These are phyloP conservation scores for Eolophus roseicapilla DNA, from an alignment of 2,113 vertebrate species.

Conservation along the genomic window DNA sequence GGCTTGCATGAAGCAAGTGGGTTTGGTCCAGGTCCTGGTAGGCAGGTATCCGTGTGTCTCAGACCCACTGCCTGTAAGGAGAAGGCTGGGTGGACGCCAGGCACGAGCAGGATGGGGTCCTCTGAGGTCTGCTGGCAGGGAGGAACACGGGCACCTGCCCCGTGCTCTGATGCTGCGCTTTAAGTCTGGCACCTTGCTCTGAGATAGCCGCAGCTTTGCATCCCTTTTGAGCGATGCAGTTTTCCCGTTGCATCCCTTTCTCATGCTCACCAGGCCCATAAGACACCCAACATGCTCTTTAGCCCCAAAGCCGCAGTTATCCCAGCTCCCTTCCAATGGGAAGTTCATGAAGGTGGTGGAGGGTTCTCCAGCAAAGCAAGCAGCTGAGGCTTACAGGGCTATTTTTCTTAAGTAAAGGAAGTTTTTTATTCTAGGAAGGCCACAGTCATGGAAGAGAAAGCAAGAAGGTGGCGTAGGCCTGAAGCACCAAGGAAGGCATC, in stretches of 20 bases:
- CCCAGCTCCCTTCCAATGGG: fast-evolving
- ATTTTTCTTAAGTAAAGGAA: neutral
- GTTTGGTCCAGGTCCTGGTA: neutral
- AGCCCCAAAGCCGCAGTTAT: fast-evolving
- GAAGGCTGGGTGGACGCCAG: neutral
- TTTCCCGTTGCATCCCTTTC: neutral
- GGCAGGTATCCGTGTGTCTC: neutral
- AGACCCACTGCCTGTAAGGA: neutral
- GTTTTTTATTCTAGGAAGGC: neutral
- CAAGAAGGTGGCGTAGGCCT: neutral
- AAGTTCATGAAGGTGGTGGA: neutral
- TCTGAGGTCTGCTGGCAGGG: constrained; percentile 7
- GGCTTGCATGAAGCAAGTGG: neutral
- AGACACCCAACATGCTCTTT: neutral
- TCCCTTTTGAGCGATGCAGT: neutral
- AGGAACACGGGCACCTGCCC: neutral
- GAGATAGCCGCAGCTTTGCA: neutral
- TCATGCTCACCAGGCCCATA: fast-evolving
- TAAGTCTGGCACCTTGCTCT: neutral
- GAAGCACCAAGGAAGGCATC: neutral
- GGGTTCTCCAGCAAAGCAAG: neutral
- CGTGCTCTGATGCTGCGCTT: fast-evolving
- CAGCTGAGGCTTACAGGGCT: neutral
- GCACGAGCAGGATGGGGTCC: neutral
- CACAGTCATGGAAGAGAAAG: neutral